Evolutionary conservation across 2,113 vertebrate genomes (phyloP), one percentile per base, ranked within the genome.

Genomic region (Glaucomys volans): DNA sequence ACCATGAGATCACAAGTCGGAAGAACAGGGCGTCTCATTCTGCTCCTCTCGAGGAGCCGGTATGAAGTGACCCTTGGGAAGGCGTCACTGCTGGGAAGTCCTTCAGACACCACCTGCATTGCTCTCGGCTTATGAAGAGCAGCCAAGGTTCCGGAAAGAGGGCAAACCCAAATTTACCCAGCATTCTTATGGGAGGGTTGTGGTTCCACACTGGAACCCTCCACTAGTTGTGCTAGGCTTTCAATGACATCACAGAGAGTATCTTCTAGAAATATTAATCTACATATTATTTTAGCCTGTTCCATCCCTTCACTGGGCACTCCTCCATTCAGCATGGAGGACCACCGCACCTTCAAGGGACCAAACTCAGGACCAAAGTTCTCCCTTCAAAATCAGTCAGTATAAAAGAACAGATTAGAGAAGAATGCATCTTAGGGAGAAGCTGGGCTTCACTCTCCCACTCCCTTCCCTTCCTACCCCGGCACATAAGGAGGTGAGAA

Each of bases 1-100:
- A 50, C 57, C 64, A 50, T 87, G 57, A 95, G 76, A 90, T 94
- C 64, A 83, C 87, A 96, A 94, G 47, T n/a, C 86, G 12, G 28
- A 82, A 83, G 54, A 85, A 54, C 50, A 76, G 66, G 52, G 28
- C 35, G 44, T 82, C 37, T 91, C 18, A 80, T 69, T 91, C 80
- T 75, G 11, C n/a, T 76, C 35, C 76, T 86, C 30, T 67, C 77
- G 71, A 91, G 62, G 40, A 62, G 17, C 40, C 0, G 0, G 37
- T 47, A 67, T 32, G 91, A 87, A 75, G 24, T 37, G 40, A 0
- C 24, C 44, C 4, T 91, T 89, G 35, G 74, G 62, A 79, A 69
- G 44, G 57, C 52, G 57, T 89, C 91, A 93, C 64, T 57, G 8
- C 28, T 59, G 8, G 35, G 82, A 86, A 76, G 11, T 20, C 66